Evolutionary conservation across 2,113 vertebrate genomes (phyloP).

Genomic region (Albula goreensis): DNA sequence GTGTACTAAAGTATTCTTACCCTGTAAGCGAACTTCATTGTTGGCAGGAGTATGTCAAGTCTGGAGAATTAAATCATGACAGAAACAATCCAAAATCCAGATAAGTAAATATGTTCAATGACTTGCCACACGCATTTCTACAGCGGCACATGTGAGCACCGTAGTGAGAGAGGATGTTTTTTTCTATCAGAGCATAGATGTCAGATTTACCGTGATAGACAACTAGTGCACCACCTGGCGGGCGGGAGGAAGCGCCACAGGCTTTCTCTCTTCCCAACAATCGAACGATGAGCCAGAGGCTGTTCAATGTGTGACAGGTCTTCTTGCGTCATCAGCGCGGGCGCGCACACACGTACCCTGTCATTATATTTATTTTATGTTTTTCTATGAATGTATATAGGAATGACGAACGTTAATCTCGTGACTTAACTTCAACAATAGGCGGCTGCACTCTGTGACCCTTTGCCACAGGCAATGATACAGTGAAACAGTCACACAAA

Average conservation of each 20-base stretch:
- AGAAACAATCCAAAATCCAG: background rate
- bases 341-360: no score
- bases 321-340: no score
- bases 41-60: background rate
- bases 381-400: no score
- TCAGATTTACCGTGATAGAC: background rate
- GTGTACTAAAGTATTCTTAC: conserved; percentile 52
- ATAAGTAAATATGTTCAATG: background rate
- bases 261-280: no score
- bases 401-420: no score
- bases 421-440: no score
- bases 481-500: background rate
- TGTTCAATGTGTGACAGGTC: no score
- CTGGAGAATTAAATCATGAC: background rate
- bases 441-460: background rate
- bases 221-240: background rate
- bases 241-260: background rate
- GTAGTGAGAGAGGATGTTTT: background rate
- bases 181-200: background rate
- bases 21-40: conserved; percentile 75
- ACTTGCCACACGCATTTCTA: background rate
- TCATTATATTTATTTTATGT: no score
- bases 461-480: background rate
- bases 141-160: conserved; percentile 5
- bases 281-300: no score